Evolutionary conservation across 2,797 vertebrate genomes (phyloP).

Genomic region (Hyperoplus immaculatus): DNA sequence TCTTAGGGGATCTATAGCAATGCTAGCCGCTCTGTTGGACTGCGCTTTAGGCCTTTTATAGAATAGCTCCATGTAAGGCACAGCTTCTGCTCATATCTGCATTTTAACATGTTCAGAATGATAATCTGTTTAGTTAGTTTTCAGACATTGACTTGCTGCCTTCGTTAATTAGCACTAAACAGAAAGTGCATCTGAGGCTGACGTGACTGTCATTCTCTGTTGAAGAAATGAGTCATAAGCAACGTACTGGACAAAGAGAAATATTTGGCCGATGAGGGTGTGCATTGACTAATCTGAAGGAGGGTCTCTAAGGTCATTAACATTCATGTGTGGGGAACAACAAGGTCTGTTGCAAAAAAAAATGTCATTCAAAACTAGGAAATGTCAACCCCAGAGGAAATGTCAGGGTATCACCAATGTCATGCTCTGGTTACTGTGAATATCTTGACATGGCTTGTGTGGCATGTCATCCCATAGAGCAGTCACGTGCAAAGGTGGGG

Average conservation of each 20-base stretch:
- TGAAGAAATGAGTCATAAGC: not conserved
- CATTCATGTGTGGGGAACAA: not conserved
- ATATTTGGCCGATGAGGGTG: not conserved
- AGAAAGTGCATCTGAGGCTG: not conserved
- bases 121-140: not conserved
- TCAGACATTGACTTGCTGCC: not conserved
- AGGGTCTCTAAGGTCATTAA: not conserved
- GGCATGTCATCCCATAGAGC: not conserved
- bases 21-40: not conserved
- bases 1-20: not conserved
- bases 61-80: too few relatives aligned
- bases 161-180: not conserved
- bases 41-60: too few relatives aligned
- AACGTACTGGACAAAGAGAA: not conserved
- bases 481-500: too few relatives aligned
- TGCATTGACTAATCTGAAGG: not conserved
- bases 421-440: not conserved
- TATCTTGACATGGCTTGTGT: not conserved
- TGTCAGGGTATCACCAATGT: not conserved
- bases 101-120: not conserved
- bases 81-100: not conserved
- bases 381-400: constrained; percentile 11
- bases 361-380: not conserved
- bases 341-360: not conserved
- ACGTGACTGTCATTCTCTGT: not conserved